Percentiles rank a stretch among this genome's conserved stretches.
Conservation (phyloP, 2,797 vertebrate genomes). For the Clarias pachynema region DNA sequence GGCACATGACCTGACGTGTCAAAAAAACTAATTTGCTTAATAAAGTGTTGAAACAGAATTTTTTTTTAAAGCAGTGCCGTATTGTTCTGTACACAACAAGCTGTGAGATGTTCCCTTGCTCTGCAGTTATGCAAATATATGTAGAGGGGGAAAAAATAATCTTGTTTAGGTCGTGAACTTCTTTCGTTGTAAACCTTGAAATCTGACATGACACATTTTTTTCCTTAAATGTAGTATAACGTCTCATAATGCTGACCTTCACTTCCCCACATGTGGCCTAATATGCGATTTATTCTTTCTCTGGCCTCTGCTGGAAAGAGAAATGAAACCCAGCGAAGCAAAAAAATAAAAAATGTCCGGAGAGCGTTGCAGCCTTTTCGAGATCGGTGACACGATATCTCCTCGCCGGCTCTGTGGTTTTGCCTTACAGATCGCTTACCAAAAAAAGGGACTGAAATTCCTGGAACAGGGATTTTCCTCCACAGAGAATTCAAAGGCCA, state of each 20-base stretch:
- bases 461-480: conserved; percentile 38
- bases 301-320: conserved; percentile 1
- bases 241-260: neutral
- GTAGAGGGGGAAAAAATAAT: too few species aligned
- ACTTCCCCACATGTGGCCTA: conserved; percentile 3
- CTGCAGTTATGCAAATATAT: neutral
- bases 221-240: neutral
- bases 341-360: neutral
- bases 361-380: neutral
- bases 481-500: conserved; percentile 11
- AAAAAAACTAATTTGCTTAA: neutral
- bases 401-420: conserved; percentile 16
- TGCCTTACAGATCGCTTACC: conserved; percentile 28
- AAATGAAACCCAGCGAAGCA: neutral
- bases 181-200: neutral
- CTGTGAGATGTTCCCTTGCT: neutral
- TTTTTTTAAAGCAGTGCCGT: too few species aligned
- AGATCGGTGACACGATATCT: conserved; percentile 19
- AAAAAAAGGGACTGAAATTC: conserved; percentile 35
- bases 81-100: neutral
- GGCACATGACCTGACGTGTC: neutral
- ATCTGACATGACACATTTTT: conserved; percentile 9
- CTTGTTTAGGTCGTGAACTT: neutral
- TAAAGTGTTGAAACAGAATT: neutral
- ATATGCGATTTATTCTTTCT: neutral